Percentiles rank a stretch among this genome's conserved stretches.
Conservation (phyloP, 2,113 vertebrate species). For the Arvicanthis niloticus region DNA sequence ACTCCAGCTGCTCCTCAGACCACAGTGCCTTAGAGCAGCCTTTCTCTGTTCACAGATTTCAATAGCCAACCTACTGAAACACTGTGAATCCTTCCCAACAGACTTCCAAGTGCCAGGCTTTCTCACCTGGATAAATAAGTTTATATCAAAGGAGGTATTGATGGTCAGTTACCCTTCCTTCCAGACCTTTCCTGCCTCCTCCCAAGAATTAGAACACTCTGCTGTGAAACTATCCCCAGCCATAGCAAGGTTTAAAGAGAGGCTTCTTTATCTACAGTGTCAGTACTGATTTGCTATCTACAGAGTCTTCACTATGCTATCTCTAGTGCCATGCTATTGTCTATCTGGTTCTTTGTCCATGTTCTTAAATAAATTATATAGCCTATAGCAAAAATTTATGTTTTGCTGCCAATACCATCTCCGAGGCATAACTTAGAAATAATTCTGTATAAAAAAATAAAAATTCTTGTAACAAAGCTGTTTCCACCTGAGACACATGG, state of each 20-base stretch:
- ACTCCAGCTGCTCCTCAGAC: neutral
- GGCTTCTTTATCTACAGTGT: neutral
- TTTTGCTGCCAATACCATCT: neutral
- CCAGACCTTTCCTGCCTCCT: neutral
- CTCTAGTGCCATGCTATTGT: neutral
- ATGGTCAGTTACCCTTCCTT: neutral
- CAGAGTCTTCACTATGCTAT: neutral
- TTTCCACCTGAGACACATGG: neutral
- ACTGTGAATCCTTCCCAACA: neutral
- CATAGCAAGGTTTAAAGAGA: neutral
- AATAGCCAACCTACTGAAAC: neutral
- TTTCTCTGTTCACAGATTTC: neutral
- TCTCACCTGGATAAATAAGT: neutral
- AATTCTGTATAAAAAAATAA: neutral
- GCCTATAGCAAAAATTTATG: neutral
- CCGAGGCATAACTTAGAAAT: neutral
- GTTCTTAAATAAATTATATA: neutral
- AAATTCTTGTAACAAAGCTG: neutral
- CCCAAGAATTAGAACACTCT: neutral
- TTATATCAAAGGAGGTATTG: neutral
- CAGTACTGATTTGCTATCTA: neutral
- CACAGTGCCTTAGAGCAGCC: neutral
- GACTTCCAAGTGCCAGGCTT: neutral
- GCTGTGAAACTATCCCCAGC: neutral
- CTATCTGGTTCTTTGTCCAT: neutral